Evolutionary conservation across 2,888 invertebrate genomes (phyloP), one percentile per base, ranked within the genome.

Genomic region (Caenorhabditis auriculariae): DNA sequence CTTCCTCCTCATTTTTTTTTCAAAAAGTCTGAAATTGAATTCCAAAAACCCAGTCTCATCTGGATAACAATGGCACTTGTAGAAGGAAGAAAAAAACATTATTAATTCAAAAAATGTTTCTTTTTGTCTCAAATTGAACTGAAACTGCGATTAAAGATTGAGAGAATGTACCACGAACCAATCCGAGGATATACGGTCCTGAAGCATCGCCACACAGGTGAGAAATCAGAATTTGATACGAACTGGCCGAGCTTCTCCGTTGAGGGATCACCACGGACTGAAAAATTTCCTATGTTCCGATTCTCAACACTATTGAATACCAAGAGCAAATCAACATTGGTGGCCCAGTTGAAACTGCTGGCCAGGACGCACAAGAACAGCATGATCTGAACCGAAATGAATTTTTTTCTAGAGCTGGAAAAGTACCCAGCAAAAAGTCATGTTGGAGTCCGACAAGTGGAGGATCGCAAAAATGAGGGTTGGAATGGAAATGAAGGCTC

Each of bases 201-300:
- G 93, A 92, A 52, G 98, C 98, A 85, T 99, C 98, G 17, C 99
- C 99, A 49, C 98, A 86, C 66, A 93, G 89, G 84, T 99, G 99
- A 0, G 95, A 94, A 74, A 94, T 86, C 44, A 98, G 86, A 78
- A 98, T 93, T 85, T 98, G 96, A 82, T 95, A 90, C 52, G 98
- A 94, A 85, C 93, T 94, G 4, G 98, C 98, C 7, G 94, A 91
- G 3, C 95, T 91, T 76, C 98, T 87, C 79, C 96, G 87, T 19
- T 92, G 91, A 4, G 98, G 98, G 69, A 94, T 86, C 17, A 98
- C 92, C 47, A 95, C 92, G 84, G 96, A 96, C 94, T 96, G 85
- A 39, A 88, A 78, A 92, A 83, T n/a, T n/a, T n/a, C n/a, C n/a
- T n/a, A n/a, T n/a, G n/a, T n/a, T n/a, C n/a, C n/a, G n/a, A n/a